Base-by-base conservation (phyloP, 1,140 invertebrate species). In the Zaprionus lachaisei region DNA sequence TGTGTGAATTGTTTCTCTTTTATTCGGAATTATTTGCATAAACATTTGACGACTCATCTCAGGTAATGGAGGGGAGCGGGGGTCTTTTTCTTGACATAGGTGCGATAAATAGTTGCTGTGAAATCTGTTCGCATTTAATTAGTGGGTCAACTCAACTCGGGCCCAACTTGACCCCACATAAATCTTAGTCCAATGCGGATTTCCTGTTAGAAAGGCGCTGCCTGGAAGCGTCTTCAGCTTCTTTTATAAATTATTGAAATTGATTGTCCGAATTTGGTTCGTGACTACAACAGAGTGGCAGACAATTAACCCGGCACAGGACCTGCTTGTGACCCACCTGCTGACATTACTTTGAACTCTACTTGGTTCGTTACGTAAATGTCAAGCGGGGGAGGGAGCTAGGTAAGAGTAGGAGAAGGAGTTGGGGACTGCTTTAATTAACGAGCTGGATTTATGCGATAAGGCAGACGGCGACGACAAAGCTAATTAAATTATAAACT, bases 191-290 rank as follows among this genome's bases (percentile, higher is more conserved):
- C 41, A 65, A 69, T 63, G 71, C 85, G 84, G 85, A 87, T 84
- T 87, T 87, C 84, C 85, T 87, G 81, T 84, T 90, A 87, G 84
- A 87, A 87, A 89, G 84, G 84, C 84, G 89, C 80, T 87, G 73
- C 68, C 80, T 87, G 73, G 76, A 47, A 77, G 77, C 55, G 67
- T 69, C 37, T 65, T 14, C 69, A 34, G 24, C 34, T 66, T 34
- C 37, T 31, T 47, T 49, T 15, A 17, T 37, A n/a, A 55, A 56
- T 49, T 37, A 79, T 79, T 77, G 60, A 38, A 79, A 85, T 90
- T 78, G 75, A 90, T 81, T 83, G 77, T 64, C 62, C 75, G 60
- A 86, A 80, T 87, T 83, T 54, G 37, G 55, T 75, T 87, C 84
- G 84, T 87, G 84, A 87, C 84, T 90, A 1, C 41, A 44, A 54